A percentile compares a stretch with the other conserved stretches of the same genome.
Conservation (phyloP, 1,140 invertebrate species). For the Rhopalosiphum padi region DNA sequence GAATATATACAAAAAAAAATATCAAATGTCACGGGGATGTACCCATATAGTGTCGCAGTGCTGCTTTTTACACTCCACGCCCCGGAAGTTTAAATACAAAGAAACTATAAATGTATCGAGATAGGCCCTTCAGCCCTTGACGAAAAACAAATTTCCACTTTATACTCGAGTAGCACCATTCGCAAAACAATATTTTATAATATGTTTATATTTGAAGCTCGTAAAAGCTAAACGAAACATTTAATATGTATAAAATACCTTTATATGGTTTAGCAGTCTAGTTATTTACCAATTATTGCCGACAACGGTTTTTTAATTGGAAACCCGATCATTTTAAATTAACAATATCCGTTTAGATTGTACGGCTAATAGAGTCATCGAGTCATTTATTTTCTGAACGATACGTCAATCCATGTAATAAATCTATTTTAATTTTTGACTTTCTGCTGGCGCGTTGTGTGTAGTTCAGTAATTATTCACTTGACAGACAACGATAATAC, state of each 20-base stretch:
- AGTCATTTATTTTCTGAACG: not conserved
- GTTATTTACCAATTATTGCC: not conserved
- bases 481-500: not conserved
- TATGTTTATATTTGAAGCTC: not conserved
- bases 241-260: not conserved
- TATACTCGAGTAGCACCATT: not conserved
- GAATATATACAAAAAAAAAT: not conserved
- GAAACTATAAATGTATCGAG: not conserved
- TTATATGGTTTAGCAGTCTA: not conserved
- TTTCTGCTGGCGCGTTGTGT: not conserved
- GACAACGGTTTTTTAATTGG: not conserved
- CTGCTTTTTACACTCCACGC: not conserved
- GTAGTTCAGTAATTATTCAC: not conserved
- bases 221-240: not conserved
- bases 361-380: not conserved
- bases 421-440: slow-evolving; percentile 1
- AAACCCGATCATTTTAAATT: not conserved
- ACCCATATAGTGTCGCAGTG: not conserved
- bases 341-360: not conserved
- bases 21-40: not conserved
- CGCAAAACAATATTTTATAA: not conserved
- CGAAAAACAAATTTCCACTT: not conserved
- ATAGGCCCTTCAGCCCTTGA: not conserved
- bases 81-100: not conserved
- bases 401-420: not conserved